These are phyloP conservation scores for Cyprinodon tularosa DNA, from an alignment of 2,113 vertebrate species.

Conservation along the genomic window DNA sequence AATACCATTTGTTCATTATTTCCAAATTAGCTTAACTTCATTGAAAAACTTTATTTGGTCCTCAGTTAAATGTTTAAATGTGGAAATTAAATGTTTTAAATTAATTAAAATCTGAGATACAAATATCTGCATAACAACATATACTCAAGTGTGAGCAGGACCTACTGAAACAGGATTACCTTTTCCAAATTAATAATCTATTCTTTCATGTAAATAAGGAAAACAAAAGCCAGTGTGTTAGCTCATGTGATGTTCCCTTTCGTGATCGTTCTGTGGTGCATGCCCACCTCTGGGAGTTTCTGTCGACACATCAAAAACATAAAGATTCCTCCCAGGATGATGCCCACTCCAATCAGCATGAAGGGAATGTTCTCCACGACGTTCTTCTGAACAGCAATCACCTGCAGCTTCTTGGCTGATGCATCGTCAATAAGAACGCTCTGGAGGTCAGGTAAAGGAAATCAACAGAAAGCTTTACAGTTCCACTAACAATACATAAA, in stretches of 20 bases:
- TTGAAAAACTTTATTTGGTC: too few relatives aligned
- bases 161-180: too few relatives aligned
- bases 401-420: slow-evolving; percentile 81
- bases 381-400: slow-evolving; percentile 66
- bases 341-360: slow-evolving; percentile 86
- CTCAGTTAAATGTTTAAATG: too few relatives aligned
- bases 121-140: too few relatives aligned
- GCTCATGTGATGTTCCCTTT: background rate
- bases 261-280: too few relatives aligned
- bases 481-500: background rate
- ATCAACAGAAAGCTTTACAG: background rate
- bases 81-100: too few relatives aligned
- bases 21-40: background rate
- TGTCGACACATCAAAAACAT: slow-evolving; percentile 83
- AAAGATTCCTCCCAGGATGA: slow-evolving; percentile 86
- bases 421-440: slow-evolving; percentile 87
- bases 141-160: too few relatives aligned
- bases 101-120: background rate
- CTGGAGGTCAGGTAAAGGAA: slow-evolving; percentile 60
- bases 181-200: background rate
- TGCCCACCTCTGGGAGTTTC: slow-evolving; percentile 82
- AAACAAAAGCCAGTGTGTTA: background rate
- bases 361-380: slow-evolving; percentile 89
- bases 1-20: background rate
- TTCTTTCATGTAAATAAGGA: background rate